Conservation (phyloP, 2,797 vertebrate species). For the Alfaro cultratus region DNA sequence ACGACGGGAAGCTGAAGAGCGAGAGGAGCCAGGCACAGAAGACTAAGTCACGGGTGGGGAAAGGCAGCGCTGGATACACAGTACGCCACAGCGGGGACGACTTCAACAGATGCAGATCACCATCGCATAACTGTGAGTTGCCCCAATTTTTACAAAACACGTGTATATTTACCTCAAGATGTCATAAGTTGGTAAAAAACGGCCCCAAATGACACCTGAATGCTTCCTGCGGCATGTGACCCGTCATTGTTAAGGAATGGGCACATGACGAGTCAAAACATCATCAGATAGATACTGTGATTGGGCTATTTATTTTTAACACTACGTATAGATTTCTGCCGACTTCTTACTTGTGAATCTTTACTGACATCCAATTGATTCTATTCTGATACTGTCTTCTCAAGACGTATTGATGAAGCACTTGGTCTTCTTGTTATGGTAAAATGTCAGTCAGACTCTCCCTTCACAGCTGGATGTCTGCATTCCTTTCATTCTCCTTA, state of each 20-base stretch:
- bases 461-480: constrained; percentile 22
- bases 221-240: constrained; percentile 12
- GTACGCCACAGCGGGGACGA: constrained; percentile 81
- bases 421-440: not conserved
- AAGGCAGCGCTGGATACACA: constrained; percentile 79
- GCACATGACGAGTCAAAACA: not conserved
- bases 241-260: constrained; percentile 18
- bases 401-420: not conserved
- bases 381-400: constrained; percentile 8
- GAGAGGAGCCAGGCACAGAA: constrained; percentile 89
- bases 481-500: constrained; percentile 71
- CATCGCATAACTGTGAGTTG: constrained; percentile 90
- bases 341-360: constrained; percentile 7
- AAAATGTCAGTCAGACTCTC: constrained; percentile 17
- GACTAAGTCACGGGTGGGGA: constrained; percentile 89
- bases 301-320: not conserved
- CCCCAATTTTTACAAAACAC: constrained; percentile 3
- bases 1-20: constrained; percentile 90
- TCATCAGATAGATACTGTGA: not conserved
- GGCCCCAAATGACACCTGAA: not conserved
- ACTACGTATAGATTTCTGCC: too few relatives aligned
- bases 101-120: constrained; percentile 75
- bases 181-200: not conserved
- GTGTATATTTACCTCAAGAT: not conserved
- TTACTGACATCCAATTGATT: not conserved